These are phyloP conservation scores for Aramus guarauna DNA, from an alignment of 2,113 vertebrate species.

Conservation along the genomic window DNA sequence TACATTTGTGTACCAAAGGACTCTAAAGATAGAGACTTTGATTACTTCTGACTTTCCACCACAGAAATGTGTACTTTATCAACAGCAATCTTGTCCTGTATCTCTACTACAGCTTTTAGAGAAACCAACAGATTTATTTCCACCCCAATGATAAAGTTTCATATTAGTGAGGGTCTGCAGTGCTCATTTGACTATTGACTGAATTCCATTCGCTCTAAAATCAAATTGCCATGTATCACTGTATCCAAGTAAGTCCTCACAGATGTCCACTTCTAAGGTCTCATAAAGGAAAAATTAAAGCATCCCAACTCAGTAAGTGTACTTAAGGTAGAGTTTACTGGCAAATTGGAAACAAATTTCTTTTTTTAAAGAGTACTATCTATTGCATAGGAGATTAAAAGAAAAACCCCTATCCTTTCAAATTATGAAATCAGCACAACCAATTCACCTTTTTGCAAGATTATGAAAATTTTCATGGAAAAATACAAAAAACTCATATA, in stretches of 20 bases:
- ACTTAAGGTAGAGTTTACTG: neutral
- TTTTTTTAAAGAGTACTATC: neutral
- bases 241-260: neutral
- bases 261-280: neutral
- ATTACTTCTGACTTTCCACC: neutral
- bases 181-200: neutral
- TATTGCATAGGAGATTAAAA: neutral
- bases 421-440: neutral
- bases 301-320: neutral
- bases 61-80: neutral
- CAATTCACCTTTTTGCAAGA: neutral
- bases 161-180: neutral
- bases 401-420: neutral
- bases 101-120: neutral
- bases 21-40: neutral
- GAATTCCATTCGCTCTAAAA: neutral
- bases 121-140: neutral
- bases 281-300: neutral
- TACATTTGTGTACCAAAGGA: neutral
- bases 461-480: neutral
- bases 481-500: neutral
- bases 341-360: neutral
- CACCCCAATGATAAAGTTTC: neutral
- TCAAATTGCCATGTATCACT: neutral
- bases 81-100: neutral